Conservation (phyloP, 2,888 invertebrate genomes). For the Pachliopta kotzebuea region DNA sequence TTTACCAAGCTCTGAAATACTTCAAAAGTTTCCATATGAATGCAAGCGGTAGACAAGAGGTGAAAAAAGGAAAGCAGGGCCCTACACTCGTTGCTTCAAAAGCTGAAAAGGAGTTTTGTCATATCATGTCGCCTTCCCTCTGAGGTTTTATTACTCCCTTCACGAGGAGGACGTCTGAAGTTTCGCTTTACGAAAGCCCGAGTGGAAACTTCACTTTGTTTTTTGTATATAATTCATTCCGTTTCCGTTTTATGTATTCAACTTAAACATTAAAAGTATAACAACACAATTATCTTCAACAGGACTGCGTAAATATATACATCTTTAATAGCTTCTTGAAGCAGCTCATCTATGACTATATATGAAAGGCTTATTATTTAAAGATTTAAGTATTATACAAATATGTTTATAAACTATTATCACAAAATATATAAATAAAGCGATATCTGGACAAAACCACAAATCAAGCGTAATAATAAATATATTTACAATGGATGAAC, state of each 20-base stretch:
- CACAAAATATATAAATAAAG: constrained; percentile 2
- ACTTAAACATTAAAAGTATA: background rate
- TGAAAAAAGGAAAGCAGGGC: constrained; percentile 16
- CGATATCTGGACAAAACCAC: constrained; percentile 17
- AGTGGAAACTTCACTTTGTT: constrained; percentile 2
- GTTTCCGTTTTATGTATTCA: background rate
- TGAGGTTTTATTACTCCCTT: constrained; percentile 24
- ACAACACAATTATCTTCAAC: background rate
- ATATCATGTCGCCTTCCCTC: constrained; percentile 26
- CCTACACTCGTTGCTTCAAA: constrained; percentile 22
- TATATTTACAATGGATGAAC: constrained; percentile 18
- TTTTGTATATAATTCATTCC: background rate
- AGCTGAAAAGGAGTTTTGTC: constrained; percentile 29
- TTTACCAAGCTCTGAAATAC: constrained; percentile 5
- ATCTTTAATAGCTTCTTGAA: too few species aligned
- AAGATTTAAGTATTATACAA: background rate
- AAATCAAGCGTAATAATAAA: constrained; percentile 23
- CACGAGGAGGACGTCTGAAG: constrained; percentile 24
- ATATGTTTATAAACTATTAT: background rate
- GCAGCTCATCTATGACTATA: too few species aligned
- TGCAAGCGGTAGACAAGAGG: constrained; percentile 21
- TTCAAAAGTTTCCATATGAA: constrained; percentile 22
- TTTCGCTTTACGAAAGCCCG: constrained; percentile 22
- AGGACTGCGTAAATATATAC: too few species aligned
- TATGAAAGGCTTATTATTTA: too few species aligned